Conservation (phyloP, 2,888 invertebrate genomes). For the Drosophila leonis region DNA sequence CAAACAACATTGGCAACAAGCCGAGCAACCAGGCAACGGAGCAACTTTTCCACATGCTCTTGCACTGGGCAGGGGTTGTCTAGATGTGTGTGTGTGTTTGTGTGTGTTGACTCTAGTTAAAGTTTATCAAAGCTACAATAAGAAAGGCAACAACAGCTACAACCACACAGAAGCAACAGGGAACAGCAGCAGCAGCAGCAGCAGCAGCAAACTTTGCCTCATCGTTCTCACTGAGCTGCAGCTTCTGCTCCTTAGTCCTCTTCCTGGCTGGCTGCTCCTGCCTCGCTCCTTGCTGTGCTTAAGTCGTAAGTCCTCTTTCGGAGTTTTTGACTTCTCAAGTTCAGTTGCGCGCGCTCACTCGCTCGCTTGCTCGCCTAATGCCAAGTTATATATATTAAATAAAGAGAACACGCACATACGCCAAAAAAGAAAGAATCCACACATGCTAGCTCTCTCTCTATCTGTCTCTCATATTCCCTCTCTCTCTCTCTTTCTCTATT, state of each 20-base stretch:
- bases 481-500: background rate
- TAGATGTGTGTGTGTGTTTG: slow-evolving; percentile 42
- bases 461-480: background rate
- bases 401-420: slow-evolving; percentile 43
- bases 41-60: slow-evolving; percentile 71
- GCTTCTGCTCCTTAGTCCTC: slow-evolving; percentile 4
- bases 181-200: slow-evolving; percentile 21
- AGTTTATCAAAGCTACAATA: slow-evolving; percentile 71
- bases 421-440: slow-evolving; percentile 19
- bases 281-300: slow-evolving; percentile 33
- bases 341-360: slow-evolving; percentile 54
- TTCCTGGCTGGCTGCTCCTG: background rate
- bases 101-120: slow-evolving; percentile 72
- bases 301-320: slow-evolving; percentile 77
- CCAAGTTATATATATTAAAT: slow-evolving; percentile 73
- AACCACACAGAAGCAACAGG: slow-evolving; percentile 46
- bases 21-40: slow-evolving; percentile 41
- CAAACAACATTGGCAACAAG: slow-evolving; percentile 69
- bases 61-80: slow-evolving; percentile 39
- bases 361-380: slow-evolving; percentile 58
- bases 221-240: slow-evolving; percentile 23
- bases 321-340: slow-evolving; percentile 82
- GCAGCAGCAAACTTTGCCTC: slow-evolving; percentile 63
- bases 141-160: slow-evolving; percentile 36
- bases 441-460: background rate